These are phyloP conservation scores for Pristionchus fissidentatus DNA, from an alignment of 2,888 invertebrate genomes.

Conservation along the genomic window DNA sequence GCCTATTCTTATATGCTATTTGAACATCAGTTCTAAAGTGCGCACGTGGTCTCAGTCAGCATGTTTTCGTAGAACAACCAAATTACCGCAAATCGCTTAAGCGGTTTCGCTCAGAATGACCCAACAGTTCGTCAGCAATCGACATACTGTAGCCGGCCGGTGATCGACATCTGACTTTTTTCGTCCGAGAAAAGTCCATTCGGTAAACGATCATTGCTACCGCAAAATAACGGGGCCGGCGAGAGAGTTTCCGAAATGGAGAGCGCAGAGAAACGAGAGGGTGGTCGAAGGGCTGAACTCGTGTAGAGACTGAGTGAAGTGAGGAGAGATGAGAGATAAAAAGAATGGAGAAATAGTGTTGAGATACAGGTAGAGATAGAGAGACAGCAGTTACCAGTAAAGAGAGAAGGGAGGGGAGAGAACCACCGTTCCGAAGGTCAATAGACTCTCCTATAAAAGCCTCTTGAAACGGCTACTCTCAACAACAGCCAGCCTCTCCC, in stretches of 20 bases:
- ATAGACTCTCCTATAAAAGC: not conserved
- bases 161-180: not conserved
- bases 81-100: no score
- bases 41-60: no score
- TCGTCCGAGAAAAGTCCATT: not conserved
- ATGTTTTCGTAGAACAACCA: no score
- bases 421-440: slow-evolving; percentile 3
- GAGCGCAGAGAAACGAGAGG: not conserved
- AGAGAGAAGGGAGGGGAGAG: not conserved
- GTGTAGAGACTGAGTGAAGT: not conserved
- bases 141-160: not conserved
- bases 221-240: slow-evolving; percentile 20
- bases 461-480: slow-evolving; percentile 12
- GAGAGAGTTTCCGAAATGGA: not conserved
- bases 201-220: slow-evolving; percentile 10
- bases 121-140: slow-evolving; percentile 51
- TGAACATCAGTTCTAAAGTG: no score
- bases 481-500: not conserved
- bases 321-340: not conserved
- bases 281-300: not conserved
- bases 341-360: not conserved
- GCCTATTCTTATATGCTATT: no score
- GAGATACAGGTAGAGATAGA: not conserved
- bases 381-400: slow-evolving; percentile 23
- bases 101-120: no score